Evolutionary conservation across 2,888 invertebrate species (phyloP).

Genomic region (Eupithecia centaureata): DNA sequence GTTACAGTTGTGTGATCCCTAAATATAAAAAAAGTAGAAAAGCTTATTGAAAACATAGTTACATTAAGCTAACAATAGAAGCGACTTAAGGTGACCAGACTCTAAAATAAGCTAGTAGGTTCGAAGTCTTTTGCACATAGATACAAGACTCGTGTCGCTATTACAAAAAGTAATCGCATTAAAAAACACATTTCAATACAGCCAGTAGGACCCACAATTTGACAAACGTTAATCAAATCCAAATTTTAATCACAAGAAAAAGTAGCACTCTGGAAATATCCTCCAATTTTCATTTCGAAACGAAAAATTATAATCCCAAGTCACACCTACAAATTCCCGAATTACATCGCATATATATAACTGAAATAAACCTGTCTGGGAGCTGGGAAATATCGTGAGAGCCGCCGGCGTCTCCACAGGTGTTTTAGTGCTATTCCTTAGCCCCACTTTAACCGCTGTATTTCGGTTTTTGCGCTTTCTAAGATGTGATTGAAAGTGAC

Average conservation of each 20-base stretch:
- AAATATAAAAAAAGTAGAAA: background rate
- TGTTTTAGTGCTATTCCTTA: conserved; percentile 43
- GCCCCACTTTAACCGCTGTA: conserved; percentile 22
- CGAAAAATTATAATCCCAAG: conserved; percentile 44
- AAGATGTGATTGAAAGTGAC: conserved; percentile 43
- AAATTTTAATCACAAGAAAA: background rate
- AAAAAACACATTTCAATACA: background rate
- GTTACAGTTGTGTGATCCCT: too few relatives aligned
- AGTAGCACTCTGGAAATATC: background rate
- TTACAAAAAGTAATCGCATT: too few relatives aligned
- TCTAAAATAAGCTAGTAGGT: background rate
- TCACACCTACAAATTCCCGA: conserved; percentile 39
- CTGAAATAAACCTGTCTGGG: conserved; percentile 53
- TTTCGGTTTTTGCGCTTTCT: conserved; percentile 40
- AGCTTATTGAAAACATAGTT: background rate
- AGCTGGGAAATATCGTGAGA: conserved; percentile 59
- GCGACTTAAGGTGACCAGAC: background rate
- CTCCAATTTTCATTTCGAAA: conserved; percentile 33
- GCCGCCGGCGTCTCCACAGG: conserved; percentile 50
- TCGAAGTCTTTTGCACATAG: background rate
- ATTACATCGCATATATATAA: conserved; percentile 45
- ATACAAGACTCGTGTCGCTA: too few relatives aligned
- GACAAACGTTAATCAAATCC: background rate
- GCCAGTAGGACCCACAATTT: background rate
- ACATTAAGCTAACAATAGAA: background rate